Percentiles rank a stretch among this genome's conserved stretches.
Evolutionary conservation across 2,888 invertebrate species (phyloP).

Genomic region (Rapana venosa): DNA sequence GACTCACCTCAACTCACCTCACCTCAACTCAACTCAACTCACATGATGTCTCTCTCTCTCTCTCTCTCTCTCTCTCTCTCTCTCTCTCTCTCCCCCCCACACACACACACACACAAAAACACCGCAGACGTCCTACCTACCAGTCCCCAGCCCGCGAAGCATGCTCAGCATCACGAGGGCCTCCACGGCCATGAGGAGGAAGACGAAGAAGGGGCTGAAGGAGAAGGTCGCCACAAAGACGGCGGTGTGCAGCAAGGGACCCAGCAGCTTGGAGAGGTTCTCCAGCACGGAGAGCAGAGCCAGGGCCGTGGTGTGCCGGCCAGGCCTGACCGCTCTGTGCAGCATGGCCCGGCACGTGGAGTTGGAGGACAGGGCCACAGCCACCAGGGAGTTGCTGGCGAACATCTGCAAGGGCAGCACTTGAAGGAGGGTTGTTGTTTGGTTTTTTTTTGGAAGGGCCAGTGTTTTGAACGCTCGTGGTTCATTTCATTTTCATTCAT

Average conservation of each 20-base stretch:
- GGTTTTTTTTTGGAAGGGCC: not conserved
- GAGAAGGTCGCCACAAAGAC: conserved; percentile 4
- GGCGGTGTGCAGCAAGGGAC: not conserved
- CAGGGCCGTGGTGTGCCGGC: not conserved
- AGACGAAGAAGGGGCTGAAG: not conserved
- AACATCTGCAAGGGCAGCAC: not conserved
- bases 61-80: too few relatives aligned
- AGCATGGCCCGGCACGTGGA: not conserved
- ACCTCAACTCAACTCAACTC: too few relatives aligned
- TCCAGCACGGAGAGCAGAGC: not conserved
- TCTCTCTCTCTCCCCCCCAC: too few relatives aligned
- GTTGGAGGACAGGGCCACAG: not conserved
- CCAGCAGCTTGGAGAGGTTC: not conserved
- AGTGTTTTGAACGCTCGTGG: not conserved
- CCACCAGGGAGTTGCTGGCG: not conserved
- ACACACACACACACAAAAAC: too few relatives aligned
- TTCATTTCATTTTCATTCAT: too few relatives aligned
- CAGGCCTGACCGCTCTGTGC: not conserved
- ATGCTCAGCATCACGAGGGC: not conserved
- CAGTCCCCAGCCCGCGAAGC: not conserved
- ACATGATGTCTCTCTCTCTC: too few relatives aligned
- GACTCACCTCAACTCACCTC: too few relatives aligned
- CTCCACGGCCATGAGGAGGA: not conserved
- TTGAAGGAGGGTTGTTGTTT: not conserved
- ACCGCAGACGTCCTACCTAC: not conserved